Conservation (phyloP, 2,797 vertebrate genomes). For the Peromyscus melanophrys region DNA sequence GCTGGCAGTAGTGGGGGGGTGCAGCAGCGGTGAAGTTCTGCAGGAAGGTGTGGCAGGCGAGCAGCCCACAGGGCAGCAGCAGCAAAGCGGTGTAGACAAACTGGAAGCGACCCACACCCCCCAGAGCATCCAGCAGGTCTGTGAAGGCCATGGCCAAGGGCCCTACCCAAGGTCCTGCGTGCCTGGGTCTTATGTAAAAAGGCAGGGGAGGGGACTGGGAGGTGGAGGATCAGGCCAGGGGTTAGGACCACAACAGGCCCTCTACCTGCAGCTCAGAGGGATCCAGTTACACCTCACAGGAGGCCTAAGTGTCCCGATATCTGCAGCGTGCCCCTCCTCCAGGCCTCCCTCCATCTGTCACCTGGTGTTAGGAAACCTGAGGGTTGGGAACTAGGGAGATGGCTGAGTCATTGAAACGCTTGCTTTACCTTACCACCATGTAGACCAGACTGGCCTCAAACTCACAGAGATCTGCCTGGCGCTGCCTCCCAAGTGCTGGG, state of each 20-base stretch:
- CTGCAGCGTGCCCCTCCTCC: not conserved
- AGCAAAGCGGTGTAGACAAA: slow-evolving; percentile 90
- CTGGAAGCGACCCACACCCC: slow-evolving; percentile 94
- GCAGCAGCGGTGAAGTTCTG: slow-evolving; percentile 94
- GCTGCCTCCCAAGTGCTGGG: too few species aligned
- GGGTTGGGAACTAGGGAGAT: not conserved
- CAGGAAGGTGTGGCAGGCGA: slow-evolving; percentile 95
- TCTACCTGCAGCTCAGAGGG: not conserved
- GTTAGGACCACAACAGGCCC: not conserved
- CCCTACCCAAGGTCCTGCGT: not conserved
- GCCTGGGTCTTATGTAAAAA: slow-evolving; percentile 60
- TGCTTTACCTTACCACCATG: not conserved
- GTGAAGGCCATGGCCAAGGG: slow-evolving; percentile 91
- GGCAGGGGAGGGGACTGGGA: not conserved
- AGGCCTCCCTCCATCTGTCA: not conserved
- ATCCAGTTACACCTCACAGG: slow-evolving; percentile 63
- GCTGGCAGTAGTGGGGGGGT: slow-evolving; percentile 90
- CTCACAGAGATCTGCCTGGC: too few species aligned
- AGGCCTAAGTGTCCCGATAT: not conserved
- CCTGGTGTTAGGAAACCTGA: not conserved
- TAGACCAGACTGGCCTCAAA: too few species aligned
- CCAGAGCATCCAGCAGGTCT: slow-evolving; percentile 92
- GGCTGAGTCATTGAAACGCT: not conserved
- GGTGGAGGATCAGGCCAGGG: not conserved
- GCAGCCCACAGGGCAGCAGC: slow-evolving; percentile 91